A percentile compares a stretch with the other conserved stretches of the same genome.
phyloP scores from a whole-genome alignment of 2,113 vertebrate species.

The Lepisosteus oculatus region DNA sequence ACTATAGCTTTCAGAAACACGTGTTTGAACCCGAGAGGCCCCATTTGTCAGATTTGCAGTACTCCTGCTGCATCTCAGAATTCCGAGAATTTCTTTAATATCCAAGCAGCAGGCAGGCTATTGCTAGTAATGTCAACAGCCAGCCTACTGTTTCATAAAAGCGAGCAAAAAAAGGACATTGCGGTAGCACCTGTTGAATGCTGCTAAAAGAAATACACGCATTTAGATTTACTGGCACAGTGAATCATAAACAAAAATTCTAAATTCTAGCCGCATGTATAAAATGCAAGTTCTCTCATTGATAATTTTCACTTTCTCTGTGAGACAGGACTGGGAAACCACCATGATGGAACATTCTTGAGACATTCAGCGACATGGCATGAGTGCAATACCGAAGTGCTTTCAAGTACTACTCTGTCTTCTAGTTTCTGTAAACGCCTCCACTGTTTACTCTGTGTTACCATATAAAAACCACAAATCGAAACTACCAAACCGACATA shows the following conservation, averaged over 20 bases:
- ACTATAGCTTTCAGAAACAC: too few relatives aligned
- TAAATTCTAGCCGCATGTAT: not conserved
- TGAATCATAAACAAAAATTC: not conserved
- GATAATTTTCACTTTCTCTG: conserved; percentile 24
- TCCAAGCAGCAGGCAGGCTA: too few relatives aligned
- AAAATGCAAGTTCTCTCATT: not conserved
- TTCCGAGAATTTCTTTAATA: too few relatives aligned
- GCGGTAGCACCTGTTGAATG: too few relatives aligned
- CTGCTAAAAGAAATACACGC: not conserved
- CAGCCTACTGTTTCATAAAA: too few relatives aligned
- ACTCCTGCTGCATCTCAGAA: too few relatives aligned
- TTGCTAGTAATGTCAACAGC: too few relatives aligned
- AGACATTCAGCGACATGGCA: conserved; percentile 15
- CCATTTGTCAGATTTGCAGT: too few relatives aligned
- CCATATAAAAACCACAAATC: conserved; percentile 46
- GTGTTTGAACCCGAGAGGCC: too few relatives aligned
- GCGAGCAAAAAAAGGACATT: too few relatives aligned
- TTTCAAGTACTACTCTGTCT: not conserved
- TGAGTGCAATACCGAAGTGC: conserved; percentile 5
- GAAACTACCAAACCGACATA: conserved; percentile 41
- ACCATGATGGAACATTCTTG: conserved; percentile 14
- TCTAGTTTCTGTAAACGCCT: conserved; percentile 59
- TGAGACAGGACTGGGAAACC: conserved; percentile 7
- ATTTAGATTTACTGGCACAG: not conserved
- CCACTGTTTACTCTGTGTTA: conserved; percentile 31